phyloP scores from a whole-genome alignment of 2,888 invertebrate species.

The Callosobruchus maculatus region DNA sequence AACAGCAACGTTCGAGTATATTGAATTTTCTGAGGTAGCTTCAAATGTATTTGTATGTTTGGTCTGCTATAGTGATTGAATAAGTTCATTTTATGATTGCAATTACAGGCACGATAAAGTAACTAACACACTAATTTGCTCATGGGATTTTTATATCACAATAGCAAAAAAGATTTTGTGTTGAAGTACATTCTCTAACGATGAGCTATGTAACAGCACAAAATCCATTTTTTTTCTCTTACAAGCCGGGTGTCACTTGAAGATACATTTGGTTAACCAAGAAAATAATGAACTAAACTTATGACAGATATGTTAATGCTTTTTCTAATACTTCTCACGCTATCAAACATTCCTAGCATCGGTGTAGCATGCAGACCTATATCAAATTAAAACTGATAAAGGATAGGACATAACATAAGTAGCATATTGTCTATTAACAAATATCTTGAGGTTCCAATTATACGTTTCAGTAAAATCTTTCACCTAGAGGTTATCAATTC shows the following conservation, averaged over 20 bases:
- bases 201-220: not conserved
- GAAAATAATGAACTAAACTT: not conserved
- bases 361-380: not conserved
- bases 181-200: not conserved
- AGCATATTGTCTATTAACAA: no score
- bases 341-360: not conserved
- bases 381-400: no score
- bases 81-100: slow-evolving; percentile 37
- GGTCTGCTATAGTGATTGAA: not conserved
- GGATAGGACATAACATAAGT: no score
- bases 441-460: no score
- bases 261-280: not conserved
- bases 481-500: no score
- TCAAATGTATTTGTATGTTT: no score
- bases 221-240: not conserved
- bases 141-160: slow-evolving; percentile 40
- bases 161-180: slow-evolving; percentile 42
- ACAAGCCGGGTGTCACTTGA: not conserved
- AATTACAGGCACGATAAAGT: slow-evolving; percentile 47
- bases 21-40: no score
- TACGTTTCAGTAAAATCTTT: no score
- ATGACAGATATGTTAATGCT: not conserved
- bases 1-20: no score
- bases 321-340: not conserved
- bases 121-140: slow-evolving; percentile 38